Base-by-base conservation (phyloP, 2,797 vertebrate species). In the Sebastes reedi region DNA sequence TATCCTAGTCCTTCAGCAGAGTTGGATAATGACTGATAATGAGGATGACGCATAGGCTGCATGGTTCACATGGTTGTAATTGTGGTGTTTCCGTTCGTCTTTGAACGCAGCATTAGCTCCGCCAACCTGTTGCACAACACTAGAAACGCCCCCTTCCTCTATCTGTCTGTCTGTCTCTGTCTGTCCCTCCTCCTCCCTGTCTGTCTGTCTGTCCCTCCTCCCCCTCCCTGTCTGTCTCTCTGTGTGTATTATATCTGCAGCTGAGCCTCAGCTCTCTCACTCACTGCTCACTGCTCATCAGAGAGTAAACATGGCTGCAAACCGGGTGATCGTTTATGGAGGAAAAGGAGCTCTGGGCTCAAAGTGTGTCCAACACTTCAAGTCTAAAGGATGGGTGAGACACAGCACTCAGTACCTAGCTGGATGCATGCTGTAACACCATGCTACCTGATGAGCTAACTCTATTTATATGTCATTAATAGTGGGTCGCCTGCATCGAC, bases 401-500 rank as follows among this genome's bases (percentile, higher is more conserved):
- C 20, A 13, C 0, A 13, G 1, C 55, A 1, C 8, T 6, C 3
- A 52, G 2, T 0, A 30, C 5, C 18, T 22, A n/a, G 56, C 27
- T 14, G 7, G 24, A 24, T 24, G 24, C 6, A 59, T 39, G 88
- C 87, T 85, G 0, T 32, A 88, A 56, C 59, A 4, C 6, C 5
- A 4, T 30, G 77, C 72, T 73, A 59, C n/a, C 25, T 20, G 22
- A 1, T 0, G 6, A 12, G 36, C 77, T 46, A 30, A 70, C 65
- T 29, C 10, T 22, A 0, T 79, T 55, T 18, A 0, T 66, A 32
- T 32, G 25, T 0, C 2, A 22, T 24, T 1, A 3, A 1, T 82
- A 99, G 98, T 99, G 98, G 98, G 98, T 99, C 3, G 96, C 96
- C 36, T 97, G 95, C 80, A 96, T 99, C 71, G 98, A 99, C 65